Evolutionary conservation across 2,113 vertebrate genomes (phyloP), one percentile per base, ranked within the genome.

Genomic region (Trochalopteron elliotii): DNA sequence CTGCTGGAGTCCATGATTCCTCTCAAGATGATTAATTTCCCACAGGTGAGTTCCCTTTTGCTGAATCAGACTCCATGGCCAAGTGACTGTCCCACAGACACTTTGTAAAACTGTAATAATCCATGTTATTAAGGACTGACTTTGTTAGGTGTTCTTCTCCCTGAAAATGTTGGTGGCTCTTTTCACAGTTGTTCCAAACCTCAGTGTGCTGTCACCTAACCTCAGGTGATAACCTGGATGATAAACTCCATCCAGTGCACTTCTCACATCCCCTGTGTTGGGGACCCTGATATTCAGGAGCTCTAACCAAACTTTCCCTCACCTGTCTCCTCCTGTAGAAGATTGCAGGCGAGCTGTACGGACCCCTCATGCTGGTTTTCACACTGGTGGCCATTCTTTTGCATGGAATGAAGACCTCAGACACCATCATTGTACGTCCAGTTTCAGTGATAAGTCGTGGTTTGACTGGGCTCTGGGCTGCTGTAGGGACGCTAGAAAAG

Each of bases 381-480:
- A 99, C 99, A 0, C 97, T 99, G 97, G 99, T 99, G 65, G 99
- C 99, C 55, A 99, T 99, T 74, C 98, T 99, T 67, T 97, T 99
- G 79, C 99, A 99, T 25, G 99, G 99, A 78, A 99, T 99, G 99
- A 99, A 99, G 97, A 99, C 99, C 0, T 99, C 99, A 0, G 99
- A 98, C 65, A 99, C 99, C 8, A 98, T 99, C 61, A 99, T 99
- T 21, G 99, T 99, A 98, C 95, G 99, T 77, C 12, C 0, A 37
- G 31, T 90, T 42, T 94, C 15, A 33, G 28, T 53, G 53, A 87
- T 86, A 71, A 83, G 11, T 15, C n/a, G 8, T 30, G 31, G 27
- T 87, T 88, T 95, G 53, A 12, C n/a, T 25, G 23, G 68, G 68
- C 33, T 86, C 37, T 83, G 64, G 30, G 40, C 59, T 63, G 52